Conservation (phyloP, 2,113 vertebrate species). For the Carassius auratus region DNA sequence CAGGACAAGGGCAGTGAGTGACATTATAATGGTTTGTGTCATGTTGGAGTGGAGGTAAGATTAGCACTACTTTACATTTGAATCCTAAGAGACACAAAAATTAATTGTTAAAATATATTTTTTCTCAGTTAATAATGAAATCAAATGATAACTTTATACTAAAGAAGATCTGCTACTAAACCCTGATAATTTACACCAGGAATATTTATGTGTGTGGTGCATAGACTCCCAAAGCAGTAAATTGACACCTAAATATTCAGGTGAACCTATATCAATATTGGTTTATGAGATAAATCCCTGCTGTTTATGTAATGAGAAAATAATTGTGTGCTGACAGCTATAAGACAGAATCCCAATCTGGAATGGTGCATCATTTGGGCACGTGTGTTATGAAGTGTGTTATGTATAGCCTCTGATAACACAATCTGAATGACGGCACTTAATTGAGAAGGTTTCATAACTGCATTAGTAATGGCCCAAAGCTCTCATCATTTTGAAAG, state of each 20-base stretch:
- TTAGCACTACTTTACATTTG: neutral
- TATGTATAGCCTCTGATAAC: slow-evolving; percentile 15
- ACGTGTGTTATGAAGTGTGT: slow-evolving; percentile 5
- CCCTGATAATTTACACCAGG: neutral
- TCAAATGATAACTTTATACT: neutral
- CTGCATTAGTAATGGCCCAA: neutral
- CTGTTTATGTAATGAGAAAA: slow-evolving; percentile 18
- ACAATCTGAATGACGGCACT: neutral
- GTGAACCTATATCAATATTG: neutral
- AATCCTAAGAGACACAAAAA: neutral
- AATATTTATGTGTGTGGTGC: neutral
- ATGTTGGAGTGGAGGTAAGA: neutral
- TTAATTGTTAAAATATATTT: neutral
- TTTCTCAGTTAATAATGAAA: neutral
- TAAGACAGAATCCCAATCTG: slow-evolving; percentile 9
- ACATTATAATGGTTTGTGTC: neutral
- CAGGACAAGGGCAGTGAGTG: neutral
- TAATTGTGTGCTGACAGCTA: neutral
- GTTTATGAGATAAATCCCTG: neutral
- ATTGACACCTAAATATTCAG: slow-evolving; percentile 3
- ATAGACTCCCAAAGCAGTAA: neutral
- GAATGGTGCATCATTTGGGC: neutral
- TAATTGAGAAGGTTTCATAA: slow-evolving; percentile 5
- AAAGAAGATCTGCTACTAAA: neutral
- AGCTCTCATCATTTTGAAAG: neutral